Base-by-base conservation (phyloP, 2,113 vertebrate species). In the Riparia riparia region DNA sequence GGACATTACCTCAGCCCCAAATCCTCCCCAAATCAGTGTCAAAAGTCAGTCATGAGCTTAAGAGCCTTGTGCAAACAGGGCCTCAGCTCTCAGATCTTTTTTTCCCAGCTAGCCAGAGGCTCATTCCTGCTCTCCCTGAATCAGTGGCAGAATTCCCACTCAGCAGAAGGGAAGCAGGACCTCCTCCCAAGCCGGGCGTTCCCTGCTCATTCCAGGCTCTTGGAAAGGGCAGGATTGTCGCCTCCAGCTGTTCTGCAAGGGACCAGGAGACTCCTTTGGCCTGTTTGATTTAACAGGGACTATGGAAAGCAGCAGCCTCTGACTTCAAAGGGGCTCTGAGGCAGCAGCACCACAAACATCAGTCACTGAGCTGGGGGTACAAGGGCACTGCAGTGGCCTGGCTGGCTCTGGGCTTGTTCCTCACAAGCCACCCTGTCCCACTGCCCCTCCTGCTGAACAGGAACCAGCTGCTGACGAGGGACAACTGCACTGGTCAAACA, bases 321-420 rank as follows among this genome's bases (percentile, higher is more conserved):
- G 71, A 66, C 85, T 91, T 88, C 93, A 88, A 90, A 95, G 54
- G 58, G 58, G 42, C 85, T 90, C 66, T 85, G 78, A 95, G 86
- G 64, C 45, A 89, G 53, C 54, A 63, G 81, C 49, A 69, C 21
- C 89, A 72, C 82, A 73, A 57, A 26, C 7, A 6, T 1, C 49
- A 72, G 73, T 28, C 70, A 80, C 37, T 16, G 2, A n/a, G 73
- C 24, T 76, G 77, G 45, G 41, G 78, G 15, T 12, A 39, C 61
- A 54, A 24, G 50, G 53, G 63, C 71, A 90, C 34, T 0, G 10
- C 56, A 20, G 42, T 20, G 70, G 58, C 44, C 61, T 71, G 51
- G 51, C 86, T 82, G 78, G 39, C 70, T 66, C 69, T 63, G 47
- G n/a, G 37, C 60, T 37, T 34, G 37, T 2, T 91, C 68, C 77